Evolutionary conservation across 2,888 invertebrate genomes (phyloP).

Genomic region (Pogonocherus hispidulus): DNA sequence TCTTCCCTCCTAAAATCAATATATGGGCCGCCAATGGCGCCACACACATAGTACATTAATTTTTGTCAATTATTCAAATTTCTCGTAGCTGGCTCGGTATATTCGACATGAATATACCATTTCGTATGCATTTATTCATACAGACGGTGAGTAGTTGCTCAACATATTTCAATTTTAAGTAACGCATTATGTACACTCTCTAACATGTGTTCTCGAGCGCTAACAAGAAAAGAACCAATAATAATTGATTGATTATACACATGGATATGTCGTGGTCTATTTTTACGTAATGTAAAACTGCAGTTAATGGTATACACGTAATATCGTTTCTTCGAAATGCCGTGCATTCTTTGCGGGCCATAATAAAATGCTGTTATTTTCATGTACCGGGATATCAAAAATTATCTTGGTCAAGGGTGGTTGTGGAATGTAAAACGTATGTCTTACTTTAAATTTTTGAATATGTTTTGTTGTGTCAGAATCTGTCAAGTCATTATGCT

Average conservation of each 20-base stretch:
- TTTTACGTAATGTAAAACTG: constrained; percentile 21
- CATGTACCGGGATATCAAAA: too few relatives aligned
- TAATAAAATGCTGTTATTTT: too few relatives aligned
- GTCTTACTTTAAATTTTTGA: too few relatives aligned
- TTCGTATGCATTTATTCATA: constrained; percentile 25
- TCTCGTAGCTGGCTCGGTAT: constrained; percentile 7
- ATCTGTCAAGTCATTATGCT: too few relatives aligned
- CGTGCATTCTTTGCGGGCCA: too few relatives aligned
- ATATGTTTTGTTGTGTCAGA: too few relatives aligned
- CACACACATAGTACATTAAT: constrained; percentile 15
- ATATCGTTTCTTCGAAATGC: too few relatives aligned
- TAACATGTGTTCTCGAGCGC: constrained; percentile 8
- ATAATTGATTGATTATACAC: constrained; percentile 22
- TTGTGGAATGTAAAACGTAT: too few relatives aligned
- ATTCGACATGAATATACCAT: constrained; percentile 18
- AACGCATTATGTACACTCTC: constrained; percentile 13
- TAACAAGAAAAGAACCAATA: constrained; percentile 26
- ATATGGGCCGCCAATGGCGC: too few relatives aligned
- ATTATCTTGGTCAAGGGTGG: too few relatives aligned
- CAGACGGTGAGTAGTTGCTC: constrained; percentile 8
- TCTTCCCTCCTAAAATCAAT: too few relatives aligned
- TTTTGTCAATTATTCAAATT: constrained; percentile 31
- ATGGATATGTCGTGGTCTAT: constrained; percentile 11
- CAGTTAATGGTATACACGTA: too few relatives aligned
- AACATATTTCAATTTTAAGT: constrained; percentile 28